These are phyloP conservation scores for Eristalinus sepulchralis DNA, from an alignment of 2,888 invertebrate species.

Conservation along the genomic window DNA sequence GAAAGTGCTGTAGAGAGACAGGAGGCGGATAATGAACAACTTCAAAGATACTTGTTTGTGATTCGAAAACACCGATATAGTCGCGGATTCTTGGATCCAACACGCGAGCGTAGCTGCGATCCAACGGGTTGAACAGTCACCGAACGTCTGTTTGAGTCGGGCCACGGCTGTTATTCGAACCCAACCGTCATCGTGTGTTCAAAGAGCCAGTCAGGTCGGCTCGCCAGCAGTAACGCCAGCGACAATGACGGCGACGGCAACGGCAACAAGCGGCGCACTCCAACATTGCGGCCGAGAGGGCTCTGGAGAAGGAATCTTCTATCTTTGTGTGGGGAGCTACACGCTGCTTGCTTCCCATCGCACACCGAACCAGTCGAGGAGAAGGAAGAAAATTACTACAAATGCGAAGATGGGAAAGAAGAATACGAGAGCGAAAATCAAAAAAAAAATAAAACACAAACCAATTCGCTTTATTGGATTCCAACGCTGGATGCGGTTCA, in stretches of 20 bases:
- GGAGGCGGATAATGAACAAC: slow-evolving; percentile 42
- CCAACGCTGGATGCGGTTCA: slow-evolving; percentile 66
- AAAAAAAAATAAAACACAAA: slow-evolving; percentile 31
- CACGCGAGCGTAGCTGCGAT: slow-evolving; percentile 52
- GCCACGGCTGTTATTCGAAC: slow-evolving; percentile 60
- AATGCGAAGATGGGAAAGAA: slow-evolving; percentile 10
- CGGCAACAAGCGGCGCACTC: neutral
- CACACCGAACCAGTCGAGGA: slow-evolving; percentile 35
- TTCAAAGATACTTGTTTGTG: slow-evolving; percentile 58
- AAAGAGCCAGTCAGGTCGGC: slow-evolving; percentile 26
- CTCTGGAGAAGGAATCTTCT: slow-evolving; percentile 58
- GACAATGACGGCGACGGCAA: slow-evolving; percentile 5
- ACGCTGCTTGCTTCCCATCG: slow-evolving; percentile 33
- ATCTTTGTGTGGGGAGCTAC: slow-evolving; percentile 13
- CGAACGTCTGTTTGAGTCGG: slow-evolving; percentile 72
- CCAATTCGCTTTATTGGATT: slow-evolving; percentile 69
- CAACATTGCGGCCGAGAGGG: slow-evolving; percentile 41
- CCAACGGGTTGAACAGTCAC: slow-evolving; percentile 73
- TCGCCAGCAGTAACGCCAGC: neutral
- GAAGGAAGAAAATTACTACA: slow-evolving; percentile 51
- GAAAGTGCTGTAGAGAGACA: slow-evolving; percentile 22
- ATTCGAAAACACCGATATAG: slow-evolving; percentile 30
- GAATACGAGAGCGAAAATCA: slow-evolving; percentile 1
- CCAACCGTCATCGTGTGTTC: slow-evolving; percentile 49
- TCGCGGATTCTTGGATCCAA: slow-evolving; percentile 50